These are phyloP conservation scores for Potorous gilbertii DNA, from an alignment of 2,797 vertebrate genomes.

Conservation along the genomic window DNA sequence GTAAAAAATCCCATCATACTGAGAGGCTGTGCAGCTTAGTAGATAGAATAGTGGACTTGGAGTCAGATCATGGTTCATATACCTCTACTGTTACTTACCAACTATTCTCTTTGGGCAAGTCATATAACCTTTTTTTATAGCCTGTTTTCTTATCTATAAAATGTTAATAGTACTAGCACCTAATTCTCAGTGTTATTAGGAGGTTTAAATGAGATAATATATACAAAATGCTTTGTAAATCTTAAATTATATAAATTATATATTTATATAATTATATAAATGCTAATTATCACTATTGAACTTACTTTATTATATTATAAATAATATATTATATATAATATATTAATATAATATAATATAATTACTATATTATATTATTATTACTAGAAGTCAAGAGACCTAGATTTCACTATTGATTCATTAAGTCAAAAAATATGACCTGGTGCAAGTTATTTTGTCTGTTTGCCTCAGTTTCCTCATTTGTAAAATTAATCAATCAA, in stretches of 20 bases:
- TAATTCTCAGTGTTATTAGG: neutral
- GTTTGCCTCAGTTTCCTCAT: neutral
- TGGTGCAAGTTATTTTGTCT: slow-evolving; percentile 5
- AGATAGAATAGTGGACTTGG: neutral
- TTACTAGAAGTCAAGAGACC: neutral
- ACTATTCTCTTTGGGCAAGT: neutral
- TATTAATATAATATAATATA: too few species aligned
- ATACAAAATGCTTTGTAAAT: too few species aligned
- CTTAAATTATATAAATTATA: too few species aligned
- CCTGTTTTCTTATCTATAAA: neutral
- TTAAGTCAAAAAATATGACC: neutral
- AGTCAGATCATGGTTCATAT: neutral
- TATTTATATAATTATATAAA: neutral
- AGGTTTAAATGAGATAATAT: neutral
- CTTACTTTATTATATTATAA: neutral
- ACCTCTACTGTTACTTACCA: neutral
- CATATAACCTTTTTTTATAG: neutral
- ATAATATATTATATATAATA: too few species aligned
- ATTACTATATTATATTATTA: neutral
- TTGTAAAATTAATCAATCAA: neutral
- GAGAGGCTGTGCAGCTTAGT: neutral
- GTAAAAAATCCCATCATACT: neutral
- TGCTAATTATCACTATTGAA: neutral
- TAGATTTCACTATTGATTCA: neutral
- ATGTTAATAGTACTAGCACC: neutral